These are phyloP conservation scores for Parnassius apollo DNA, from an alignment of 2,888 invertebrate species.

Conservation along the genomic window DNA sequence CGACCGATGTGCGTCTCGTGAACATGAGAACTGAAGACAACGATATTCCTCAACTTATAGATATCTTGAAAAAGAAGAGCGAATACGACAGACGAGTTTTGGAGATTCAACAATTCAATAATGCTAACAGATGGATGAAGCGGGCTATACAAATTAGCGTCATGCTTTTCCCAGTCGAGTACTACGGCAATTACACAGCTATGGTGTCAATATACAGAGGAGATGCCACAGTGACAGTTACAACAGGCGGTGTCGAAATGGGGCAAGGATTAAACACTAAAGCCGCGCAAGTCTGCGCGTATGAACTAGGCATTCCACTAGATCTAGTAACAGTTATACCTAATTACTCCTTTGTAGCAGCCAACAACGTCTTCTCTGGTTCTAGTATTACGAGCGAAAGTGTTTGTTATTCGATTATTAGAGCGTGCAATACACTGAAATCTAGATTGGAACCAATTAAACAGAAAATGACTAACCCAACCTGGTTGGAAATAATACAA, in stretches of 20 bases:
- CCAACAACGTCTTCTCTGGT: constrained; percentile 84
- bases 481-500: constrained; percentile 82
- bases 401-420: constrained; percentile 77
- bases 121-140: constrained; percentile 88
- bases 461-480: constrained; percentile 64
- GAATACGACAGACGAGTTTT: constrained; percentile 77
- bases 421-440: constrained; percentile 82
- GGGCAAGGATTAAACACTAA: constrained; percentile 92
- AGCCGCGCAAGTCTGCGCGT: constrained; percentile 88
- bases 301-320: constrained; percentile 85
- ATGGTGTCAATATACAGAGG: constrained; percentile 84
- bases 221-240: constrained; percentile 85
- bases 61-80: constrained; percentile 54
- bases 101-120: constrained; percentile 80
- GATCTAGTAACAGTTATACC: constrained; percentile 82
- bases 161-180: constrained; percentile 83
- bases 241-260: constrained; percentile 86
- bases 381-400: constrained; percentile 85
- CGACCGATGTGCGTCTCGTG: constrained; percentile 76
- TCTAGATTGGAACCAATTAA: constrained; percentile 80
- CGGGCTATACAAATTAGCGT: constrained; percentile 83
- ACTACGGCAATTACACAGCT: constrained; percentile 80
- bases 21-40: constrained; percentile 77
- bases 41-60: constrained; percentile 76
- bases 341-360: constrained; percentile 77